phyloP scores from a whole-genome alignment of 2,797 vertebrate genomes.

The Carduelis carduelis region DNA sequence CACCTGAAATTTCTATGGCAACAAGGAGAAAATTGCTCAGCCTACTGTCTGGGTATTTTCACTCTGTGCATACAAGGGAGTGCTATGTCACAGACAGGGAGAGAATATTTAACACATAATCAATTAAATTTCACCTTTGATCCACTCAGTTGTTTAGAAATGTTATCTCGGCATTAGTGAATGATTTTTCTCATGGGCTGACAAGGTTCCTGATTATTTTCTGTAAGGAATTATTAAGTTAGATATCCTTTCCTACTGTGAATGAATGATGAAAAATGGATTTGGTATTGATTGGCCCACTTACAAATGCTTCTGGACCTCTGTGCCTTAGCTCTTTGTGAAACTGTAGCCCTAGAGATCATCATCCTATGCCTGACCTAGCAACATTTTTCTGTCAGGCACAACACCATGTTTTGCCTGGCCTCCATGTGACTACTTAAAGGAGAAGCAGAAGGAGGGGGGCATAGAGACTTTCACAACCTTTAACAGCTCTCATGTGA shows the following conservation, averaged over 20 bases:
- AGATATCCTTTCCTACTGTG: conserved; percentile 42
- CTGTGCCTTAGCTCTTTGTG: not conserved
- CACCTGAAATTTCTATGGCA: conserved; percentile 38
- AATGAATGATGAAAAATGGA: conserved; percentile 42
- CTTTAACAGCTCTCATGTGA: not conserved
- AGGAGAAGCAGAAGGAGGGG: not conserved
- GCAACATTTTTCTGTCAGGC: not conserved
- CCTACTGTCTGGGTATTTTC: conserved; percentile 23
- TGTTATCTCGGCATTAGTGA: conserved; percentile 32
- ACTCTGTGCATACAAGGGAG: not conserved
- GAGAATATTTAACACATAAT: conserved; percentile 61
- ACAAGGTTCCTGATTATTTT: conserved; percentile 59
- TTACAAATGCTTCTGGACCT: conserved; percentile 14
- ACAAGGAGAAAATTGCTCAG: conserved; percentile 33
- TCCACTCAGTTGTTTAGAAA: conserved; percentile 70
- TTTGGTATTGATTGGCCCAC: conserved; percentile 18
- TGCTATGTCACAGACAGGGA: not conserved
- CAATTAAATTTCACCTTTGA: conserved; percentile 70
- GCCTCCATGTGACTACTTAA: fast-evolving
- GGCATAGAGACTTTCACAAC: not conserved
- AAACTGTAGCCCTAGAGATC: not conserved
- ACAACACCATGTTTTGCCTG: not conserved
- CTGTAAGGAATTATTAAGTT: conserved; percentile 32
- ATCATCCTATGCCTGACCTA: not conserved
- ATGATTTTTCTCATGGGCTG: conserved; percentile 52